A percentile compares a stretch with the other conserved stretches of the same genome.
phyloP scores from a whole-genome alignment of 2,113 vertebrate genomes.

The Stictonetta naevosa region DNA sequence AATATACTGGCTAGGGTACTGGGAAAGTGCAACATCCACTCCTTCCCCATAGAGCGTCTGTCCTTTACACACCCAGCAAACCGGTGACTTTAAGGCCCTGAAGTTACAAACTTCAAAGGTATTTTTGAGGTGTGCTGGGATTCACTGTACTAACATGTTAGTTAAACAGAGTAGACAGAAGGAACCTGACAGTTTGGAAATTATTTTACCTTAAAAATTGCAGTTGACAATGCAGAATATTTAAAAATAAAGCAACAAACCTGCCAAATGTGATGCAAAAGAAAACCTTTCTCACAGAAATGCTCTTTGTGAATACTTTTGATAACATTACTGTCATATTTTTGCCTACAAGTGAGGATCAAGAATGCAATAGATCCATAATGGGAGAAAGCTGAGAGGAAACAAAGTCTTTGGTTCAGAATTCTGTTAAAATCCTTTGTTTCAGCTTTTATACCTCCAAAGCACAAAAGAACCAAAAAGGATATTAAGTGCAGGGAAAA shows the following conservation, averaged over 20 bases:
- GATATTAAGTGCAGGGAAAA: not conserved
- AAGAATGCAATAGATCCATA: not conserved
- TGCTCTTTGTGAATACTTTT: not conserved
- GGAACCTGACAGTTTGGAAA: not conserved
- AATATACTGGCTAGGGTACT: not conserved
- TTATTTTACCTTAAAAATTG: not conserved
- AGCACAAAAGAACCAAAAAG: not conserved
- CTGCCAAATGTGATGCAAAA: not conserved
- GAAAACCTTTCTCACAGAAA: not conserved
- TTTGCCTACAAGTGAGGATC: not conserved
- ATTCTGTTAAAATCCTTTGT: not conserved
- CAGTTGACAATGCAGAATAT: not conserved
- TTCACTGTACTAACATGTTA: rapidly evolving
- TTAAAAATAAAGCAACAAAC: not conserved
- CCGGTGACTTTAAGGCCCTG: rapidly evolving
- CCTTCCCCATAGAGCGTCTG: not conserved
- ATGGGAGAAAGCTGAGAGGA: not conserved
- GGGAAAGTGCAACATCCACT: not conserved
- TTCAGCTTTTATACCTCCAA: not conserved
- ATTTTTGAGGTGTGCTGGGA: not conserved
- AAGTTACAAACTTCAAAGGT: not conserved
- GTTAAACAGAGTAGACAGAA: not conserved
- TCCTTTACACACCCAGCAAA: not conserved
- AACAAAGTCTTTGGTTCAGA: not conserved
- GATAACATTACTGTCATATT: not conserved